Evolutionary conservation across 2,797 vertebrate genomes (phyloP), one percentile per base, ranked within the genome.

Genomic region (Cyclura pinguis): DNA sequence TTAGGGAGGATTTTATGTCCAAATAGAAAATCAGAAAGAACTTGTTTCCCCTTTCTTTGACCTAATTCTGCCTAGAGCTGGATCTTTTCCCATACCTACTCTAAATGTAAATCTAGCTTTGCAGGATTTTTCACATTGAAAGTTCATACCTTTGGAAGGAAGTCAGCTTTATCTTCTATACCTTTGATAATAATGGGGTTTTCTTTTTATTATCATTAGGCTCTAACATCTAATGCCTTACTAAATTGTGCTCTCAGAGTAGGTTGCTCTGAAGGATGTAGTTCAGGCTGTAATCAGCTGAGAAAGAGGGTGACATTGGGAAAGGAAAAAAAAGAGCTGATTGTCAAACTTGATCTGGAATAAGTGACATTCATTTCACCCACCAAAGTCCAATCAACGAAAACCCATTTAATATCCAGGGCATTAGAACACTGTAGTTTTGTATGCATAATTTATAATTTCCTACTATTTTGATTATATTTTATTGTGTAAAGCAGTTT

Each of bases 271-370:
- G 84, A 81, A 87, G 88, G 78, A 64, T 42, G 76, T 42, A 89
- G 76, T 81, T 90, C 77, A 92, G 86, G 76, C 47, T 93, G 77
- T 89, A 93, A 69, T 86, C 92, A 94, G 89, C 24, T 14, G 4
- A 38, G n/a, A 14, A 29, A 72, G 35, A 92, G 42, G 42, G 10
- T 57, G 50, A 93, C 0, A 14, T 1, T 47, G 2, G 50, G 0
- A 1, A n/a, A 0, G 0, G 0, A 3, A 29, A 0, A 0, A 0
- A 10, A 47, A 42, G 73, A 90, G 20, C n/a, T 24, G 72, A 55
- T 88, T 74, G 42, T 89, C 81, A 16, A 87, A 92, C 62, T 78
- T 4, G 3, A 57, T 78, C 67, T 55, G 22, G 92, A 90, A 94
- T 47, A 93, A 89, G 89, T 82, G 62, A 6, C 87, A 42, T n/a